Percentiles rank a stretch among this genome's conserved stretches.
Conservation (phyloP, 2,797 vertebrate genomes). For the Triplophysa bombifrons region DNA sequence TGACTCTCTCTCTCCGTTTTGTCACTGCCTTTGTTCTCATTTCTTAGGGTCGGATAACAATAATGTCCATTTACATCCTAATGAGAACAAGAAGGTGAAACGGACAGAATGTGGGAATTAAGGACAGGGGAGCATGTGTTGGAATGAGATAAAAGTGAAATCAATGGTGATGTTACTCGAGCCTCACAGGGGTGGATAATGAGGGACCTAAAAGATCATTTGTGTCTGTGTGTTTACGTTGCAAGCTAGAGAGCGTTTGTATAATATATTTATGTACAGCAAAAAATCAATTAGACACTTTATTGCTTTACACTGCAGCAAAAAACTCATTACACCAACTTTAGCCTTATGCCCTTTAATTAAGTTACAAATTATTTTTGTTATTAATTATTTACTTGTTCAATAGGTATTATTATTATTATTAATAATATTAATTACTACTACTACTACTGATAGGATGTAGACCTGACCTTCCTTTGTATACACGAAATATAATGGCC, state of each 20-base stretch:
- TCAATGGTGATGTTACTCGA: slow-evolving; percentile 41
- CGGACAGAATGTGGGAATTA: slow-evolving; percentile 16
- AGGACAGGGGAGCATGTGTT: slow-evolving; percentile 29
- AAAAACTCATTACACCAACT: background rate
- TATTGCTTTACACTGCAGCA: background rate
- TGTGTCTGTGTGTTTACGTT: slow-evolving; percentile 4
- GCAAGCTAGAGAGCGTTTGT: background rate
- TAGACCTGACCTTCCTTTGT: no score
- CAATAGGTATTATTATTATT: no score
- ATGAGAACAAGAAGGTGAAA: slow-evolving; percentile 51
- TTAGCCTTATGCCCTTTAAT: no score
- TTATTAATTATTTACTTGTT: no score
- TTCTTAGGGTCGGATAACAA: slow-evolving; percentile 39
- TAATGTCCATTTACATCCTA: slow-evolving; percentile 48
- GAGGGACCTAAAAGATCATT: slow-evolving; percentile 39
- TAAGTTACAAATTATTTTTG: no score
- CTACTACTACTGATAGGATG: no score
- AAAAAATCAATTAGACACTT: background rate
- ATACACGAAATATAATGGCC: no score
- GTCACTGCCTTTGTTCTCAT: slow-evolving; percentile 16
- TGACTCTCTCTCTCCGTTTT: background rate
- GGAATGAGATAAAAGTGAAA: slow-evolving; percentile 52
- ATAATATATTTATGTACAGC: background rate
- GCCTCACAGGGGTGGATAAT: slow-evolving; percentile 37
- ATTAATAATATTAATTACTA: no score